Percentiles rank a stretch among this genome's conserved stretches.
Conservation (phyloP, 2,113 vertebrate species). For the Macheiramphus alcinus region DNA sequence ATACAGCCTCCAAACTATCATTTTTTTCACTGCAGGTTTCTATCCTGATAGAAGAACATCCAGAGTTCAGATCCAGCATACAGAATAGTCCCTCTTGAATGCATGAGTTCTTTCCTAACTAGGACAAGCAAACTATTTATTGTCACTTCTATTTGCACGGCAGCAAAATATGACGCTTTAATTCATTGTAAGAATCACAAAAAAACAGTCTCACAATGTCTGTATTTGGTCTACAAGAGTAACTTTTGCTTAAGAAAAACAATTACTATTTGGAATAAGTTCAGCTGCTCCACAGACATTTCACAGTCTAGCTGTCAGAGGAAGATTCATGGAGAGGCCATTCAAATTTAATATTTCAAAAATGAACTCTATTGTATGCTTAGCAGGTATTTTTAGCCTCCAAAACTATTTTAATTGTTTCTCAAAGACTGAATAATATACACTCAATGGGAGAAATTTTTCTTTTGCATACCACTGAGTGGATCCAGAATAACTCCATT, state of each 20-base stretch:
- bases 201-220: neutral
- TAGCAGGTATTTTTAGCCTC: constrained; percentile 24
- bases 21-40: neutral
- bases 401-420: neutral
- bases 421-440: neutral
- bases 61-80: neutral
- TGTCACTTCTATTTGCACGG: neutral
- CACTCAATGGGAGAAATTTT: neutral
- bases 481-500: neutral
- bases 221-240: neutral
- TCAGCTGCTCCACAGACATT: neutral
- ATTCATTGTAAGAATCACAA: neutral
- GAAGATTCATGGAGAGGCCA: neutral
- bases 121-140: neutral
- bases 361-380: neutral
- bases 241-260: neutral
- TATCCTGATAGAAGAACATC: neutral
- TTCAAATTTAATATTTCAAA: constrained; percentile 16
- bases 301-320: neutral
- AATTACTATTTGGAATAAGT: neutral
- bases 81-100: neutral
- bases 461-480: neutral
- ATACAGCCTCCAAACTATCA: neutral
- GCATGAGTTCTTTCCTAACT: neutral
- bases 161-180: neutral